These are phyloP conservation scores for Carassius auratus DNA, from an alignment of 2,113 vertebrate genomes.

Conservation along the genomic window DNA sequence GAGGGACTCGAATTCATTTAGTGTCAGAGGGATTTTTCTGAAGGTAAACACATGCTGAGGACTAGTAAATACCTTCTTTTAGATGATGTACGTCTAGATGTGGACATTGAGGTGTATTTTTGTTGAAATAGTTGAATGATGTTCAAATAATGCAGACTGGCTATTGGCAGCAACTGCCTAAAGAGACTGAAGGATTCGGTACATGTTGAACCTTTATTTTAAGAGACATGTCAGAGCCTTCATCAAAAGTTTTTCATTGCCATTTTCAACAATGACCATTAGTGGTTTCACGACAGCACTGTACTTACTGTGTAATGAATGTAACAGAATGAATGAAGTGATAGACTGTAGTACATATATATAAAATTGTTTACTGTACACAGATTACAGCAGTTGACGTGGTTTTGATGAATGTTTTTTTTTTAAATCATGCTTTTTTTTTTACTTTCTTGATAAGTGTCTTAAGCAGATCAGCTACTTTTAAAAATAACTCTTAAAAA, in stretches of 20 bases:
- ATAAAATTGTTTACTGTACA: conserved; percentile 6
- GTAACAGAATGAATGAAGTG: conserved; percentile 30
- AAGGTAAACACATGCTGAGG: neutral
- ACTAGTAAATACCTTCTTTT: neutral
- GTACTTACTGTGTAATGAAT: conserved; percentile 25
- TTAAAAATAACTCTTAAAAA: neutral
- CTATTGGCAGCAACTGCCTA: neutral
- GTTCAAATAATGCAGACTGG: neutral
- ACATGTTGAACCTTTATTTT: neutral
- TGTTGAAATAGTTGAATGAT: neutral
- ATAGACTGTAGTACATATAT: neutral
- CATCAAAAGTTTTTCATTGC: neutral
- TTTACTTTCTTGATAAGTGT: neutral
- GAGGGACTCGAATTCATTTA: conserved; percentile 95
- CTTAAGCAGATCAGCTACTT: neutral
- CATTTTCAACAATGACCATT: neutral
- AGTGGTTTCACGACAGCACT: conserved; percentile 3
- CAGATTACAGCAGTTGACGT: neutral
- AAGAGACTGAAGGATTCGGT: neutral
- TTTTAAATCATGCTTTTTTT: neutral
- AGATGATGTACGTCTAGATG: neutral
- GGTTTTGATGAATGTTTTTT: conserved; percentile 25
- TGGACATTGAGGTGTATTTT: conserved; percentile 1
- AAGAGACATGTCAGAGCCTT: neutral
- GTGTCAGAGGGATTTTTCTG: conserved; percentile 1